Evolutionary conservation across 2,797 vertebrate species (phyloP).

Genomic region (Vipera latastei): DNA sequence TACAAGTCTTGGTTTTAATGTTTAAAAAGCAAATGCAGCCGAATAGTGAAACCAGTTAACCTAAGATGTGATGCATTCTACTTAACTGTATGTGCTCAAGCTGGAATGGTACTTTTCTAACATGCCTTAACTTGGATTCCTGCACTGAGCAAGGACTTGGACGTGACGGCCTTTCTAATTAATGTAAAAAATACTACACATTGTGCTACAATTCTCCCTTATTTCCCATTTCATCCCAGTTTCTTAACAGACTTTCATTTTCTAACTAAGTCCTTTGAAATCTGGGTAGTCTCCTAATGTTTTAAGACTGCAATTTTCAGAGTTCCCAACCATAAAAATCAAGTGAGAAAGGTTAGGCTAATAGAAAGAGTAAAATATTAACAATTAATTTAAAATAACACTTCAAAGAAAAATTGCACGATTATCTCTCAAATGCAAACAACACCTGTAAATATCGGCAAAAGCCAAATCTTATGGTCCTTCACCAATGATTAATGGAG

Average conservation of each 20-base stretch:
- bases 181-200: not conserved
- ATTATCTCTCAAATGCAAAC: not conserved
- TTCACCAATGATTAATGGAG: not conserved
- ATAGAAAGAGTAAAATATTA: not conserved
- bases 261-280: not conserved
- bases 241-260: not conserved
- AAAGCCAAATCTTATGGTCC: not conserved
- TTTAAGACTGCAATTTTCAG: not conserved
- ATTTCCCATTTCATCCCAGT: not conserved
- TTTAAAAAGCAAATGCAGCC: not conserved
- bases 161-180: not conserved
- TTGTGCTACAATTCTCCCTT: not conserved
- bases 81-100: not conserved
- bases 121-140: not conserved
- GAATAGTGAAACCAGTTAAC: not conserved
- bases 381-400: not conserved
- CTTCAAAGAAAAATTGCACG: not conserved
- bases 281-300: not conserved
- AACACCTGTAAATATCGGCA: not conserved
- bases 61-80: not conserved
- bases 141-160: not conserved
- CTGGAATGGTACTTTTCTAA: not conserved
- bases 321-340: not conserved
- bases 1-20: not conserved
- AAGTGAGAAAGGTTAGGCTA: not conserved